These are phyloP conservation scores for Dasyprocta punctata DNA, from an alignment of 2,113 vertebrate genomes.

Conservation along the genomic window DNA sequence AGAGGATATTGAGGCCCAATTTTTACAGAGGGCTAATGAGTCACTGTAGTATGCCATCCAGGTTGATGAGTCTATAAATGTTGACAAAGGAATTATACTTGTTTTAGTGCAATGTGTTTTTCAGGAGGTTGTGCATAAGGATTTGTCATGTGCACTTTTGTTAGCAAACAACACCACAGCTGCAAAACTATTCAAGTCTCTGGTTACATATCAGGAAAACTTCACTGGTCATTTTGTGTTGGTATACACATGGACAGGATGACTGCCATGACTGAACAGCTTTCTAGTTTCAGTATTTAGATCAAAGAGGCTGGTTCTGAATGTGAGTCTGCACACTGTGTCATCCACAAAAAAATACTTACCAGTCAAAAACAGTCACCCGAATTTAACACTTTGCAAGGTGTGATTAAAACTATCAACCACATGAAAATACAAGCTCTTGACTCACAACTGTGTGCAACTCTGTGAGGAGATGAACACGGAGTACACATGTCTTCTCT, in stretches of 20 bases:
- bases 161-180: not conserved
- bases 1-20: not conserved
- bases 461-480: not conserved
- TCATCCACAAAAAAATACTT: not conserved
- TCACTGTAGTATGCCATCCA: not conserved
- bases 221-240: not conserved
- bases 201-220: not conserved
- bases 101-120: not conserved
- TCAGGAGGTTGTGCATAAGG: not conserved
- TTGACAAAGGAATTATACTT: not conserved
- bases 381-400: not conserved
- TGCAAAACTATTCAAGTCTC: not conserved
- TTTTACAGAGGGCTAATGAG: not conserved
- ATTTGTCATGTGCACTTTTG: not conserved
- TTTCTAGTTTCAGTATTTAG: not conserved
- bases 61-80: not conserved
- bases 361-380: not conserved
- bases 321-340: not conserved
- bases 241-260: not conserved
- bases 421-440: not conserved
- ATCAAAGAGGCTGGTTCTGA: not conserved
- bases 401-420: not conserved
- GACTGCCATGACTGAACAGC: not conserved
- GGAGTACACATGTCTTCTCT: not conserved
- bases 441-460: not conserved